A percentile compares a stretch with the other conserved stretches of the same genome.
Evolutionary conservation across 2,797 vertebrate species (phyloP).

Genomic region (Oreonectes daqikongensis): DNA sequence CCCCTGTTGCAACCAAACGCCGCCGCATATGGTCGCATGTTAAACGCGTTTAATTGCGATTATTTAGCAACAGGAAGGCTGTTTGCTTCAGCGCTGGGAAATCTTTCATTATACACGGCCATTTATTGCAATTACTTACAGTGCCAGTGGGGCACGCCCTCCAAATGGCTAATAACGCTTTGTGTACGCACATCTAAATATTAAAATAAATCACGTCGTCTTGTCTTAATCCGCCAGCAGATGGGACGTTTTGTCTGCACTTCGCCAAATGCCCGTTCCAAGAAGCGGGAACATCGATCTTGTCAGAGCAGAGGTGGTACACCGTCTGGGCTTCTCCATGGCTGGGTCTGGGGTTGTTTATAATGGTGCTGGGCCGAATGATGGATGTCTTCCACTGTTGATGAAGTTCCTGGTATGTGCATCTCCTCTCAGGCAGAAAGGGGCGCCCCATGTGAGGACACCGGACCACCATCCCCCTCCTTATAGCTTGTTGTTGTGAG

Average conservation of each 20-base stretch:
- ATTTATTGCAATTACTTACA: conserved; percentile 54
- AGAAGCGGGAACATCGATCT: conserved; percentile 54
- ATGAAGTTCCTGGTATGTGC: conserved; percentile 59
- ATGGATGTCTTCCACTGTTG: conserved; percentile 55
- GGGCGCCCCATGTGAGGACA: conserved; percentile 24
- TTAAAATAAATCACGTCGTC: conserved; percentile 57
- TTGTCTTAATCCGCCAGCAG: conserved; percentile 49
- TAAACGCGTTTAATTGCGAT: conserved; percentile 30
- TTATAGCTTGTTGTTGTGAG: neutral
- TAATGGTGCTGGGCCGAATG: conserved; percentile 39
- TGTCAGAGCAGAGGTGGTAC: conserved; percentile 41
- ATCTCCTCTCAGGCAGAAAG: conserved; percentile 56
- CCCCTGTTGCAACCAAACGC: neutral
- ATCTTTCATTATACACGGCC: conserved; percentile 45
- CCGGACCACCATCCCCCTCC: conserved; percentile 16
- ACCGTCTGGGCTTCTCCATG: conserved; percentile 37
- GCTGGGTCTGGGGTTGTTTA: conserved; percentile 15
- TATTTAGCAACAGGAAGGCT: conserved; percentile 34
- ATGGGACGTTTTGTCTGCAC: conserved; percentile 53
- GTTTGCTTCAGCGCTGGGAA: conserved; percentile 26
- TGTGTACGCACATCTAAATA: conserved; percentile 56
- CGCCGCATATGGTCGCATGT: neutral
- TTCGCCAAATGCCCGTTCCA: conserved; percentile 27
- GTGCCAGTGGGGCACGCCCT: conserved; percentile 42
- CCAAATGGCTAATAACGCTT: conserved; percentile 53